Evolutionary conservation across 1,140 invertebrate species (phyloP), one percentile per base, ranked within the genome.

Genomic region (Proctacanthus coquilletti): DNA sequence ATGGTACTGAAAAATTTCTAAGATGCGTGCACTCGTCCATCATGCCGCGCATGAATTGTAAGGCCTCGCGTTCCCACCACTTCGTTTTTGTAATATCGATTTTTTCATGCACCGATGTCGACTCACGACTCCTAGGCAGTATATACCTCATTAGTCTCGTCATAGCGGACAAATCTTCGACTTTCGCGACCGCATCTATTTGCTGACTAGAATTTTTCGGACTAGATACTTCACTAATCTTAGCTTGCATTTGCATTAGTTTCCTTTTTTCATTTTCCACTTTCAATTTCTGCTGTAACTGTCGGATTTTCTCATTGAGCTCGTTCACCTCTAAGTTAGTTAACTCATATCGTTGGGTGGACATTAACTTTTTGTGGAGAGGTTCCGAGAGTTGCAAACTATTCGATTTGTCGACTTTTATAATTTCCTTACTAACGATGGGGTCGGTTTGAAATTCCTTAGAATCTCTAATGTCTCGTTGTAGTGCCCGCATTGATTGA

Each of bases 1-100:
- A 74, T 1, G 81, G 81, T 4, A 77, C 62, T 10, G 84, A 80
- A 53, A 93, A 98, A 61, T 97, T 94, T 40, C 75, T 84, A 2
- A 98, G 64, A 64, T 96, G 92, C 3, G 95, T 98, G 57, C 88
- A 98, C 62, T 98, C 89, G 53, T 98, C 93, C 94, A 98, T 98
- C 42, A 98, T 79, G 0, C 91, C 91, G 18, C 84, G 68, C 94
- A 98, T 98, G 55, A 98, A 97, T 60, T 88, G 80, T 8, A 91
- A 45, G 2, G 85, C 83, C 54, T 88, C 82, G 43, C 71, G 69
- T 45, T 80, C 74, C 31, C 73, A 63, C 69, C 68, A 71, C 45
- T 71, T 68, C 6, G 66, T 69, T 49, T 69, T 70, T 11, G 60
- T 60, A 42, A 68, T 69, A 34, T 70, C 65, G 37, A 60, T 58